Evolutionary conservation across 1,140 invertebrate species (phyloP).

Genomic region (Ceratina calcarata): DNA sequence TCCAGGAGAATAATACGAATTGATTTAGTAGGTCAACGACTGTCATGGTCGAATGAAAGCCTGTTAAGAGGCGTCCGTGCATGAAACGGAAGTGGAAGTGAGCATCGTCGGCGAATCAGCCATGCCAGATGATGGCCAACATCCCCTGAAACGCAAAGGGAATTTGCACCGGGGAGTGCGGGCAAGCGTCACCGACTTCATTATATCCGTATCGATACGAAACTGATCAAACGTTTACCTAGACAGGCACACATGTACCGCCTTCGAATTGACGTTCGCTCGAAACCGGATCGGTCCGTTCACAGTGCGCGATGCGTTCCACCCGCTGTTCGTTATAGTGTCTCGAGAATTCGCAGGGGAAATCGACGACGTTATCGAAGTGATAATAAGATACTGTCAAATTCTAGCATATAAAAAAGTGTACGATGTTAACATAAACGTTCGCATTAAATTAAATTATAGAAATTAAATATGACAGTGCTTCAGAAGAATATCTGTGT

Average conservation of each 20-base stretch:
- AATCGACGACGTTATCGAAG: too few relatives aligned
- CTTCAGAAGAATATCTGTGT: too few relatives aligned
- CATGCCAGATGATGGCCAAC: background rate
- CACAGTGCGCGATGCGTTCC: background rate
- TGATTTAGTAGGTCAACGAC: slow-evolving; percentile 23
- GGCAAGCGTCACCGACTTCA: background rate
- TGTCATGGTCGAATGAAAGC: slow-evolving; percentile 18
- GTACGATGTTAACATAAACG: too few relatives aligned
- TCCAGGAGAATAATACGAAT: slow-evolving; percentile 36
- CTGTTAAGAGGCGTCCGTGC: slow-evolving; percentile 47
- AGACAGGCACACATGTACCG: too few relatives aligned
- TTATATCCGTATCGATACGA: background rate
- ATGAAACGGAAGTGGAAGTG: slow-evolving; percentile 55
- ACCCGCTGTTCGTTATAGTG: too few relatives aligned
- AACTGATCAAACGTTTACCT: slow-evolving; percentile 35
- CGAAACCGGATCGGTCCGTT: too few relatives aligned
- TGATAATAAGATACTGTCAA: too few relatives aligned
- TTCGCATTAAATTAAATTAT: too few relatives aligned
- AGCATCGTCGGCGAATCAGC: background rate
- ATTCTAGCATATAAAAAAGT: too few relatives aligned
- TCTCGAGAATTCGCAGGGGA: too few relatives aligned
- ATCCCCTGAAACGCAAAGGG: background rate
- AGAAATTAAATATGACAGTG: too few relatives aligned
- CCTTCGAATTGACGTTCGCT: slow-evolving; percentile 1
- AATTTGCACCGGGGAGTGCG: background rate